Evolutionary conservation across 1,140 invertebrate genomes (phyloP), one percentile per base, ranked within the genome.

Genomic region (Drosophila prosaltans): DNA sequence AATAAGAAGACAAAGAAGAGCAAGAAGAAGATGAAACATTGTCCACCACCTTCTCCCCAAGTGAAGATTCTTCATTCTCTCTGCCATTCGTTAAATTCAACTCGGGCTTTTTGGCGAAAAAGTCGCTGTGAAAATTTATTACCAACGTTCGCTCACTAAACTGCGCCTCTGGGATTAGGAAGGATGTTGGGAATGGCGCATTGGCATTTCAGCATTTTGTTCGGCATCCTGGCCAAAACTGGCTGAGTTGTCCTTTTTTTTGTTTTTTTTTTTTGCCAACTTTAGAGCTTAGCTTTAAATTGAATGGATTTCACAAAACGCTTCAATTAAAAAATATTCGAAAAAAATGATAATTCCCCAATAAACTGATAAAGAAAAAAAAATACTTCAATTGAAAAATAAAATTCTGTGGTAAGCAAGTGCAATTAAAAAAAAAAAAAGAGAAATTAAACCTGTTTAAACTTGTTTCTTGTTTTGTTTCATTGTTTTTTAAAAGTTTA

Each of bases 71-170:
- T 54, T 1, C 21, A 45, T 24, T 3, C 65, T 9, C 28, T 60
- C 11, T 65, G 57, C 24, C 11, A 30, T 30, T 62, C 54, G 64
- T 65, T 51, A 55, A 72, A 84, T 78, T 77, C 81, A 80, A 78
- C 67, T 74, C 70, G 71, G 81, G 74, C 81, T 75, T 70, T 39
- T 59, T 59, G 57, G 57, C 57, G 57, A 68, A 77, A 77, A 73
- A 77, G 70, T 73, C 74, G 62, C 66, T 59, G 59, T 10, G 72
- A 72, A 85, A 84, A 85, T 85, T 85, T 85, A 85, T 85, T 85
- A 79, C 63, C 71, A 59, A 85, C 86, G 65, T 74, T 62, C 78
- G 74, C 79, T 81, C 65, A 65, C 79, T 88, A 86, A 88, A 85
- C 82, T 85, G 83, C 79, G 77, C 82, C 83, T 68, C 75, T 82